Percentiles rank a stretch among this genome's conserved stretches.
Evolutionary conservation across 2,888 invertebrate genomes (phyloP).

Genomic region (Selenia dentaria): DNA sequence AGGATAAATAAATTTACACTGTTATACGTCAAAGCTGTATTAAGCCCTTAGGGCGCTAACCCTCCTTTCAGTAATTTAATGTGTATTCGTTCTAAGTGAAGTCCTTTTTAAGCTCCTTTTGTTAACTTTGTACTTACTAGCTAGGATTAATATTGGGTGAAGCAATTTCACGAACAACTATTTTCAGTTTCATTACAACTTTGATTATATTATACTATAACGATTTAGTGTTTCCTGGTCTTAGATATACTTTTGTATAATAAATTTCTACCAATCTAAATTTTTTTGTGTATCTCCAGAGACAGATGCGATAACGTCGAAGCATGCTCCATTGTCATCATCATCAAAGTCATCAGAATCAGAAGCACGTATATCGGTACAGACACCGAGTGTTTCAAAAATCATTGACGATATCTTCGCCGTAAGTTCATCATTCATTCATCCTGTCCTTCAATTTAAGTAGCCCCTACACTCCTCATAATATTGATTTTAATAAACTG

Average conservation of each 20-base stretch:
- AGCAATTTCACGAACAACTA: too few species aligned
- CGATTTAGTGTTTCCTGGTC: not conserved
- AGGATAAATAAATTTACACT: conserved; percentile 43
- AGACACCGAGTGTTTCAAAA: conserved; percentile 72
- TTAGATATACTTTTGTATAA: too few species aligned
- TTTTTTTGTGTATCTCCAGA: conserved; percentile 45
- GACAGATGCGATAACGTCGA: conserved; percentile 54
- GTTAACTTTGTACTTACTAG: too few species aligned
- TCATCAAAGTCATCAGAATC: conserved; percentile 63
- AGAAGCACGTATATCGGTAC: conserved; percentile 64
- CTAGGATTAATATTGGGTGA: too few species aligned
- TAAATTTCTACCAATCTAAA: not conserved
- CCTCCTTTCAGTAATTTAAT: conserved; percentile 1
- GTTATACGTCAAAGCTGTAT: conserved; percentile 19
- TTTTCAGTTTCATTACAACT: too few species aligned
- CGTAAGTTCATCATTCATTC: conserved; percentile 63
- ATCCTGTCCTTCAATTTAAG: not conserved
- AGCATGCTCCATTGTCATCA: conserved; percentile 57
- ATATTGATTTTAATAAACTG: too few species aligned
- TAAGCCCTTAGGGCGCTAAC: conserved; percentile 6
- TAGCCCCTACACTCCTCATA: too few species aligned
- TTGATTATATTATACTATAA: too few species aligned
- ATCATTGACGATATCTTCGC: conserved; percentile 73
- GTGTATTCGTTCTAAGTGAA: not conserved
- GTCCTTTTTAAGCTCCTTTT: not conserved